These are phyloP conservation scores for Strigops habroptila DNA, from an alignment of 2,113 vertebrate species.

Conservation along the genomic window DNA sequence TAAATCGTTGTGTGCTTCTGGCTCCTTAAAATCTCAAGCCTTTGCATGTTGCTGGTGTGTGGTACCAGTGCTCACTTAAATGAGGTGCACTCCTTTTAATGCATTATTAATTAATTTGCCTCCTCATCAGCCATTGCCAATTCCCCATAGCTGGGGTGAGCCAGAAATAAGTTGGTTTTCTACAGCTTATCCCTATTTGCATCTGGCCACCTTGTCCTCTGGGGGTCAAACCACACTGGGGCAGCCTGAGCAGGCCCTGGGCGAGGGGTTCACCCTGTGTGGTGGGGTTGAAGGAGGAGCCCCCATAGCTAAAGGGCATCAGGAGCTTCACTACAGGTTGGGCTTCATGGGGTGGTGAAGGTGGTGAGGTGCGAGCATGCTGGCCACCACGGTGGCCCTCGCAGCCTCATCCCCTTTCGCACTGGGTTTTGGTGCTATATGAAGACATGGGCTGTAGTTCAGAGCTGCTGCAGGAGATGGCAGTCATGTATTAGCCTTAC, in stretches of 20 bases:
- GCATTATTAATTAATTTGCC: not conserved
- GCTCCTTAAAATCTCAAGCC: not conserved
- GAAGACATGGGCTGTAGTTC: not conserved
- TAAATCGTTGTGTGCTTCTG: not conserved
- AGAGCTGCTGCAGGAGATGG: constrained; percentile 33
- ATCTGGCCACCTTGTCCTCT: accelerated
- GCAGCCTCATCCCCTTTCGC: not conserved
- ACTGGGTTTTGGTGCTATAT: accelerated
- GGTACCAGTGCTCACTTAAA: not conserved
- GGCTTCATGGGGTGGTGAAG: accelerated
- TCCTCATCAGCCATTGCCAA: not conserved
- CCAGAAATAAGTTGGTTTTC: not conserved
- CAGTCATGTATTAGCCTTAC: not conserved
- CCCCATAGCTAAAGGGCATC: too few relatives aligned
- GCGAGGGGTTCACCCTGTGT: accelerated
- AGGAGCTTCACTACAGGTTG: too few relatives aligned
- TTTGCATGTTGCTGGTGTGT: accelerated
- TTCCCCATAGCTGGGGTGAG: not conserved
- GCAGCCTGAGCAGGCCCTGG: too few relatives aligned
- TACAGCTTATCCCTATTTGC: not conserved
- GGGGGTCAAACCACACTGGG: accelerated
- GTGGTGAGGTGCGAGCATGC: accelerated
- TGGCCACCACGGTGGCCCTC: accelerated
- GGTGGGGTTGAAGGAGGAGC: not conserved
- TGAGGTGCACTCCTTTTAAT: not conserved